These are phyloP conservation scores for Clitarchus hookeri DNA, from an alignment of 2,888 invertebrate genomes.

Conservation along the genomic window DNA sequence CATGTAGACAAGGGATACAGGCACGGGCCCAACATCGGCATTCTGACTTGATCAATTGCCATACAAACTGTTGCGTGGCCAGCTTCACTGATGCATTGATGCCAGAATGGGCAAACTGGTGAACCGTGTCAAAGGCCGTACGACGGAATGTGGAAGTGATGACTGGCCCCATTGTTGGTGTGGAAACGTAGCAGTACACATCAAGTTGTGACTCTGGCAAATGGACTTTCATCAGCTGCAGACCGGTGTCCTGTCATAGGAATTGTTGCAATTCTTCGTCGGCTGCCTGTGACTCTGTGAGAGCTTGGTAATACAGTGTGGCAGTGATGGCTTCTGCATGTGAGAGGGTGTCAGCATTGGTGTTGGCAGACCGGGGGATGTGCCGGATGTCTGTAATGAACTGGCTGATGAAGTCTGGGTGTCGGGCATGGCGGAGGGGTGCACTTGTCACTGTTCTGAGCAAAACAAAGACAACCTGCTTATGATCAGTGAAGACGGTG, in stretches of 20 bases:
- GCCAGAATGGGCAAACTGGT: too few species aligned
- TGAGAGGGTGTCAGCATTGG: not conserved
- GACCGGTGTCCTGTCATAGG: too few species aligned
- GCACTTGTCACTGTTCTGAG: not conserved
- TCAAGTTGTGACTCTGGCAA: too few species aligned
- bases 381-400: not conserved
- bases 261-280: too few species aligned
- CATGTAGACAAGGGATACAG: slow-evolving; percentile 49
- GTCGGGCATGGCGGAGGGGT: not conserved
- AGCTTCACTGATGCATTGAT: slow-evolving; percentile 26
- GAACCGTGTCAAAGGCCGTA: slow-evolving; percentile 27
- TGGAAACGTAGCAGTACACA: slow-evolving; percentile 28
- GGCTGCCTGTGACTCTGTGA: not conserved
- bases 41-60: slow-evolving; percentile 43
- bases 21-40: slow-evolving; percentile 46
- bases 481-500: not conserved
- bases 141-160: slow-evolving; percentile 23
- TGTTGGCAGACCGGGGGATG: not conserved
- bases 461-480: not conserved
- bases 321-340: not conserved
- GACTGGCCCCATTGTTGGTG: slow-evolving; percentile 5
- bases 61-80: slow-evolving; percentile 36
- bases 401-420: too few species aligned
- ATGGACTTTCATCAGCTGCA: too few species aligned
- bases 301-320: not conserved